Percentiles rank a stretch among this genome's conserved stretches.
Conservation (phyloP, 2,797 vertebrate species). For the Oreortyx pictus region DNA sequence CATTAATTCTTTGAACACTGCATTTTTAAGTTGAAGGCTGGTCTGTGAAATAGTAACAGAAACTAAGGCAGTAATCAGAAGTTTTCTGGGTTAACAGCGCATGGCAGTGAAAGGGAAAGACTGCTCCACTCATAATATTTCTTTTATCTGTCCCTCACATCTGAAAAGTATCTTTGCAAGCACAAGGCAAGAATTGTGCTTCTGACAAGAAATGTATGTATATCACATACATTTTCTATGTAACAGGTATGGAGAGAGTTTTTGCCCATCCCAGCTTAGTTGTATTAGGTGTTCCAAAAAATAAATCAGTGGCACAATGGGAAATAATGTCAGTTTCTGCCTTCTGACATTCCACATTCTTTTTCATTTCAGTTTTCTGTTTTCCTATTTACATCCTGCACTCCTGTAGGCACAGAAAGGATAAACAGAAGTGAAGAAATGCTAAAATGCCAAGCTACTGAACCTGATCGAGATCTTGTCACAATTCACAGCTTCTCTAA, state of each 20-base stretch:
- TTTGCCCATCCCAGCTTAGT: neutral
- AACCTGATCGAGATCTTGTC: neutral
- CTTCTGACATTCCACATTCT: neutral
- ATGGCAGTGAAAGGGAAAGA: neutral
- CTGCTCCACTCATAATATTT: neutral
- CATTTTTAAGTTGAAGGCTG: neutral
- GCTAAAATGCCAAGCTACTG: neutral
- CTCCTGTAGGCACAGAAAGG: neutral
- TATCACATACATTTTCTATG: rapidly evolving
- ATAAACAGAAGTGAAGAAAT: neutral
- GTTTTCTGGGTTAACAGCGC: neutral
- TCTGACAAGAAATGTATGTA: neutral
- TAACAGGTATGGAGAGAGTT: neutral
- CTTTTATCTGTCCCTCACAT: neutral
- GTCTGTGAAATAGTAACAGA: neutral
- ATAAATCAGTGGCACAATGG: neutral
- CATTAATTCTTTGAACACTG: neutral
- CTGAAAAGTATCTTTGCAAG: neutral
- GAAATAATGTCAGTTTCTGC: neutral
- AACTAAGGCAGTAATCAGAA: neutral
- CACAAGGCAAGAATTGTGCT: neutral
- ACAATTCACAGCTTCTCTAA: neutral
- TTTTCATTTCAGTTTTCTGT: neutral
- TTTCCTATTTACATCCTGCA: neutral
- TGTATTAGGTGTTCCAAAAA: neutral